Evolutionary conservation across 2,113 vertebrate genomes (phyloP).

Genomic region (Panthera tigris): DNA sequence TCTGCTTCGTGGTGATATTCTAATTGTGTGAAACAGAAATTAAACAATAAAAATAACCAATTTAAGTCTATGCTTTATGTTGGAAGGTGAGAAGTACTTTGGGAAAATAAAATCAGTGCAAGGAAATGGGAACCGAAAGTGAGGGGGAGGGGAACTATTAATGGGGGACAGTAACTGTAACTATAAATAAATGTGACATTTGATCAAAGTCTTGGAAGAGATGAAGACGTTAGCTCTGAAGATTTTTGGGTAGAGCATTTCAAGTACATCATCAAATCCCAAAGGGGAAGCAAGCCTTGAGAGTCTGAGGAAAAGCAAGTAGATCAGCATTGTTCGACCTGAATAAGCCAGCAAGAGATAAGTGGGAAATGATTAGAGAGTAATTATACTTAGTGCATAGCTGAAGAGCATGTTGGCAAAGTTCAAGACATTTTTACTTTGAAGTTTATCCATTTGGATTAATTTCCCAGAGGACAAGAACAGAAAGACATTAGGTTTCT

Average conservation of each 20-base stretch:
- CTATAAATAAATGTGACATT: neutral
- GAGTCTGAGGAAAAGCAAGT: neutral
- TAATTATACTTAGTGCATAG: neutral
- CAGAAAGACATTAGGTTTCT: neutral
- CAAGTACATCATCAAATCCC: neutral
- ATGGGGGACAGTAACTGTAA: neutral
- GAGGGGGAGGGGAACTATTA: neutral
- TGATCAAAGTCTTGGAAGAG: neutral
- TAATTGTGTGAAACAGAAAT: neutral
- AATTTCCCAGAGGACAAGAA: neutral
- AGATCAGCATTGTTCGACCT: neutral
- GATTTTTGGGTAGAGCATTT: neutral
- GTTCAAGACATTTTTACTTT: neutral
- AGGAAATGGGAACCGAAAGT: neutral
- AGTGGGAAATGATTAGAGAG: neutral
- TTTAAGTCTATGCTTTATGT: neutral
- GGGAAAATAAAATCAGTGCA: neutral
- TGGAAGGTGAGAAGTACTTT: neutral
- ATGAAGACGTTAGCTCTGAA: neutral
- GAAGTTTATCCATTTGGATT: neutral
- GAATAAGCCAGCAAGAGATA: neutral
- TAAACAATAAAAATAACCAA: neutral
- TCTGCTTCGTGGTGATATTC: neutral
- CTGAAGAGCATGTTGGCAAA: neutral
- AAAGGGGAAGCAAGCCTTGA: neutral